Evolutionary conservation across 2,888 invertebrate genomes (phyloP), one percentile per base, ranked within the genome.

Genomic region (Julus scanicus): DNA sequence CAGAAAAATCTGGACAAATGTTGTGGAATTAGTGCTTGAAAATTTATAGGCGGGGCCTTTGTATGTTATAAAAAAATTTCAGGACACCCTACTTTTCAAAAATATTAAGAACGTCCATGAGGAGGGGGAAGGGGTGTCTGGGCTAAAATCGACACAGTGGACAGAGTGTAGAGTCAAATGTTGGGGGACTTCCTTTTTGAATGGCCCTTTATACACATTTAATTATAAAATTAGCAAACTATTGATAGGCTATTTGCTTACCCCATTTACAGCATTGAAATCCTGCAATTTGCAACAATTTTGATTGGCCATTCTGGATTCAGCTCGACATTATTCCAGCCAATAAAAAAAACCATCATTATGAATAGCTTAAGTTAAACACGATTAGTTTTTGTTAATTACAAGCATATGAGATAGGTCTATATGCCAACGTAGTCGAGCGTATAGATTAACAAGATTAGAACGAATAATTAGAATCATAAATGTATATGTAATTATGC

Each of bases 401-500:
- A 57, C n/a, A 17, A n/a, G n/a, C 57, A 57, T 57, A 57, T 2
- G 57, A 17, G 5, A 57, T n/a, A 57, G 15, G 57, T n/a, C n/a
- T 57, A 57, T 5, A 17, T 5, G 57, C 44, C 44, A 17, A 17
- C n/a, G 57, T n/a, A 57, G 17, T 5, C 57, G 15, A 57, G 57
- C 57, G 57, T 57, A 57, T 57, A n/a, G 57, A 57, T 57, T 57
- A 57, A 57, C 57, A 17, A 57, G 57, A 57, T 57, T 57, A 57
- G 57, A n/a, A 57, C 17, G 57, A 57, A 57, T 57, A 57, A 57
- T 57, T 57, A 57, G 57, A 57, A 57, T 5, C 57, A 57, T 57
- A 57, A 57, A 57, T 57, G 57, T 57, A 57, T 57, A 57, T 57
- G 17, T 57, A 57, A 57, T 57, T 57, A 57, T 57, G 57, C 57